These are phyloP conservation scores for Melangyna quadrimaculata DNA, from an alignment of 2,888 invertebrate genomes.

Conservation along the genomic window DNA sequence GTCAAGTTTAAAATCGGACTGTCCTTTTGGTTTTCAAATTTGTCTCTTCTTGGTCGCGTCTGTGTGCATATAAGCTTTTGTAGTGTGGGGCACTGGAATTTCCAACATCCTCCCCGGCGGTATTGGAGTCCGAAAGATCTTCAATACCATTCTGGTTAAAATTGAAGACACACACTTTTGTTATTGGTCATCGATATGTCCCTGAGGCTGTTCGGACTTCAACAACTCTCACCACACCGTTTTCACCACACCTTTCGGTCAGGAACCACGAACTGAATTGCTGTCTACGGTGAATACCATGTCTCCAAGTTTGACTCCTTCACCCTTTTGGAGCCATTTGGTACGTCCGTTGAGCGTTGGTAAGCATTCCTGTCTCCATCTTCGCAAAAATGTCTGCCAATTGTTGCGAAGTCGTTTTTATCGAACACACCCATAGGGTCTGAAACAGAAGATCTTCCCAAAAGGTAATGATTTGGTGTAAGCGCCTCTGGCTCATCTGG, in stretches of 20 bases:
- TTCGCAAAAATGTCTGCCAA: conserved; percentile 36
- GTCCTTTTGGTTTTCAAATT: too few species aligned
- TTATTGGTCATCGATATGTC: conserved; percentile 26
- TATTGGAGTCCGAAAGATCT: not conserved
- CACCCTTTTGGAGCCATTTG: conserved; percentile 35
- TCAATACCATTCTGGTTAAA: not conserved
- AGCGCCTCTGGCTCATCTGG: too few species aligned
- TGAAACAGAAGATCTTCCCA: too few species aligned
- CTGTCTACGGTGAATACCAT: not conserved
- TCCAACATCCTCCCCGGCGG: too few species aligned
- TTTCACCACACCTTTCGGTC: conserved; percentile 43
- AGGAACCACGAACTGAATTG: conserved; percentile 5
- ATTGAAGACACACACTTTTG: not conserved
- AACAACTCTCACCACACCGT: conserved; percentile 38
- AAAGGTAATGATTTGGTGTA: too few species aligned
- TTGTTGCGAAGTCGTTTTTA: conserved; percentile 9
- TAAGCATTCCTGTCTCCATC: not conserved
- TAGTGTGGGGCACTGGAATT: too few species aligned
- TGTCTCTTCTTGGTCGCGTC: too few species aligned
- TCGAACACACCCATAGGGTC: too few species aligned
- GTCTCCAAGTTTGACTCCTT: conserved; percentile 30
- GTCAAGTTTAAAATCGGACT: too few species aligned
- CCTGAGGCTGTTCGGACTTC: conserved; percentile 18
- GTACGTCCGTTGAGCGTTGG: not conserved
- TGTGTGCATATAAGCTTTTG: too few species aligned